Conservation (phyloP, 2,888 invertebrate species). For the Marasmarcha lunaedactyla region DNA sequence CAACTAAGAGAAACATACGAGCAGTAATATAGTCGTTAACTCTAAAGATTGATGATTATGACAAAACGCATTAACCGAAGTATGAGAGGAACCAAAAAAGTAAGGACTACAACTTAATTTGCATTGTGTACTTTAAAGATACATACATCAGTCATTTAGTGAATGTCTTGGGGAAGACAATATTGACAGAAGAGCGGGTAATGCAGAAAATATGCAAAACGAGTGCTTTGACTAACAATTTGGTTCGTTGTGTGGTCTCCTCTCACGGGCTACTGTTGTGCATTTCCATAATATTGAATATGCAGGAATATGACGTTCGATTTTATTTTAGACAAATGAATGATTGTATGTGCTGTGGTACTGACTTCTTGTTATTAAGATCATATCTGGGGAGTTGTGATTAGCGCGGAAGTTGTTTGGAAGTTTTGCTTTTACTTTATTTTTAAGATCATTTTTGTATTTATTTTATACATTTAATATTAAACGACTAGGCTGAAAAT, state of each 20-base stretch:
- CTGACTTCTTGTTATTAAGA: too few relatives aligned
- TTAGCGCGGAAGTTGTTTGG: too few relatives aligned
- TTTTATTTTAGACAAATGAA: conserved; percentile 5
- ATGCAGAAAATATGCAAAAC: conserved; percentile 63
- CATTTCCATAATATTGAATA: conserved; percentile 22
- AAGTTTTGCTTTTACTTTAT: too few relatives aligned
- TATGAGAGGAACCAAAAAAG: conserved; percentile 23
- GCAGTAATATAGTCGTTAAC: too few relatives aligned
- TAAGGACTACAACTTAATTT: conserved; percentile 23
- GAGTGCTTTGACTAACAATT: conserved; percentile 33
- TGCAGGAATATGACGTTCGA: conserved; percentile 17
- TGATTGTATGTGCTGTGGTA: too few relatives aligned
- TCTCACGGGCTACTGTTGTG: too few relatives aligned
- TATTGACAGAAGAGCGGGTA: conserved; percentile 60
- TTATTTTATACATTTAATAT: too few relatives aligned
- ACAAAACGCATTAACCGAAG: background rate
- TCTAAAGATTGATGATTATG: too few relatives aligned
- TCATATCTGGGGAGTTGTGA: too few relatives aligned
- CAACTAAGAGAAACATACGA: too few relatives aligned
- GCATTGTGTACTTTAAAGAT: conserved; percentile 36
- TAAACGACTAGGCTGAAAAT: too few relatives aligned
- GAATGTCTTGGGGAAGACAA: conserved; percentile 45
- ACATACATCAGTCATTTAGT: conserved; percentile 32
- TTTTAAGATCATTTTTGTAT: too few relatives aligned
- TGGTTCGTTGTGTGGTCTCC: conserved; percentile 44